Percentiles rank a stretch among this genome's conserved stretches.
phyloP scores from a whole-genome alignment of 2,888 invertebrate species.

The Ramazzottius varieornatus region DNA sequence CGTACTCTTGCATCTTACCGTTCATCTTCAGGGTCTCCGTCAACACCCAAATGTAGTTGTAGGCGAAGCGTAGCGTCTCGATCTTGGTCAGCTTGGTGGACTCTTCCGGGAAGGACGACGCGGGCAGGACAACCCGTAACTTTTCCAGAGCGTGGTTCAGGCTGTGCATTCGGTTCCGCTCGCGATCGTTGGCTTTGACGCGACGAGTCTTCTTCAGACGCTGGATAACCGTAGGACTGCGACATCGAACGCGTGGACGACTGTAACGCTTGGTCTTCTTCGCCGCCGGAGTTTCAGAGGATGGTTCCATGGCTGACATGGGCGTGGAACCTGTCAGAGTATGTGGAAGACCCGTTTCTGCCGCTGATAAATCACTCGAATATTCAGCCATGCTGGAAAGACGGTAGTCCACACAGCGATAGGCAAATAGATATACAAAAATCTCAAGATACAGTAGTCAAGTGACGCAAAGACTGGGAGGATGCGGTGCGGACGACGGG shows the following conservation, averaged over 20 bases:
- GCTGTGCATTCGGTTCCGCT: slow-evolving; percentile 78
- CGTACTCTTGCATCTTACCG: slow-evolving; percentile 16
- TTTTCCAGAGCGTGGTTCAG: slow-evolving; percentile 60
- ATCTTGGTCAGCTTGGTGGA: slow-evolving; percentile 84
- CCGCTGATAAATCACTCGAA: too few species aligned
- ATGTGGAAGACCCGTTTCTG: too few species aligned
- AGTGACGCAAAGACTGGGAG: too few species aligned
- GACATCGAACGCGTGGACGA: slow-evolving; percentile 16
- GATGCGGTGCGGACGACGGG: too few species aligned
- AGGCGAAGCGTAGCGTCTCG: slow-evolving; percentile 72
- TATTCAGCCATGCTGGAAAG: too few species aligned
- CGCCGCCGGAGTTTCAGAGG: too few species aligned
- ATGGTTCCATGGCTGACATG: too few species aligned
- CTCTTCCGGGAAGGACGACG: slow-evolving; percentile 67
- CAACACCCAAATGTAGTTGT: slow-evolving; percentile 79
- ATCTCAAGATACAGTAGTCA: too few species aligned
- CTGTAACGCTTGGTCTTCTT: slow-evolving; percentile 11
- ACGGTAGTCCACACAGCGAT: too few species aligned
- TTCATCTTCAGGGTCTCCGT: slow-evolving; percentile 48
- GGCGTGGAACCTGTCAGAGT: too few species aligned
- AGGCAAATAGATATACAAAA: too few species aligned
- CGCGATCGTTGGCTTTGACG: slow-evolving; percentile 73
- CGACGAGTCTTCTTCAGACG: slow-evolving; percentile 56
- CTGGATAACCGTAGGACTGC: slow-evolving; percentile 36
- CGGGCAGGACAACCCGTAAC: slow-evolving; percentile 54